These are phyloP conservation scores for Lithophane semibrunnea DNA, from an alignment of 2,888 invertebrate species.

Conservation along the genomic window DNA sequence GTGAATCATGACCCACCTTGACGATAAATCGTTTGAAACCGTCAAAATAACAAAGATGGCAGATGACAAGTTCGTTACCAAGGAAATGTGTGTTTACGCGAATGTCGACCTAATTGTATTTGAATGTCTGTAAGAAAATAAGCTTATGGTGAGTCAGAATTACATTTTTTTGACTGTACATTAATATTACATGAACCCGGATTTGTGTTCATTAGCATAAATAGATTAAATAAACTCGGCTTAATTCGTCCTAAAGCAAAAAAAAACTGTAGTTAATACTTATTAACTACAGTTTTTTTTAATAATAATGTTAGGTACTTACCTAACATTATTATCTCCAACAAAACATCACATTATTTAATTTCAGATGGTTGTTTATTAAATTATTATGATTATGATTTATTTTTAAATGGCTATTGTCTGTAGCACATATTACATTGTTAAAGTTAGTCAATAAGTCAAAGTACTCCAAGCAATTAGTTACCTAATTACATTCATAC, in stretches of 20 bases:
- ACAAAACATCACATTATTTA: neutral
- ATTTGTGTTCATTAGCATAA: neutral
- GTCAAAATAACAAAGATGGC: no score
- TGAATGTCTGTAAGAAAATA: no score
- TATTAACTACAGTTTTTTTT: no score
- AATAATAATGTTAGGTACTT: neutral
- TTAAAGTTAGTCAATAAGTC: neutral
- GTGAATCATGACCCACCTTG: no score
- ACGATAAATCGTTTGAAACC: no score
- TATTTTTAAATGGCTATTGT: slow-evolving; percentile 17
- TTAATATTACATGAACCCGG: slow-evolving; percentile 30
- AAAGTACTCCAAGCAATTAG: neutral
- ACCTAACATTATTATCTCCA: neutral
- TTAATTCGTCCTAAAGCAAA: neutral
- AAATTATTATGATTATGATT: slow-evolving; percentile 2
- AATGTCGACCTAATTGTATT: no score
- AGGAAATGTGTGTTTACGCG: no score
- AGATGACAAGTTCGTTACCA: no score
- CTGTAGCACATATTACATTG: neutral
- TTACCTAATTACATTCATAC: neutral
- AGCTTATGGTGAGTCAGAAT: no score
- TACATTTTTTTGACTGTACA: no score
- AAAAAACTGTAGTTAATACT: neutral
- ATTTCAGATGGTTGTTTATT: neutral
- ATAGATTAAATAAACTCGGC: no score